phyloP scores from a whole-genome alignment of 2,113 vertebrate genomes.

The Stegastes partitus region DNA sequence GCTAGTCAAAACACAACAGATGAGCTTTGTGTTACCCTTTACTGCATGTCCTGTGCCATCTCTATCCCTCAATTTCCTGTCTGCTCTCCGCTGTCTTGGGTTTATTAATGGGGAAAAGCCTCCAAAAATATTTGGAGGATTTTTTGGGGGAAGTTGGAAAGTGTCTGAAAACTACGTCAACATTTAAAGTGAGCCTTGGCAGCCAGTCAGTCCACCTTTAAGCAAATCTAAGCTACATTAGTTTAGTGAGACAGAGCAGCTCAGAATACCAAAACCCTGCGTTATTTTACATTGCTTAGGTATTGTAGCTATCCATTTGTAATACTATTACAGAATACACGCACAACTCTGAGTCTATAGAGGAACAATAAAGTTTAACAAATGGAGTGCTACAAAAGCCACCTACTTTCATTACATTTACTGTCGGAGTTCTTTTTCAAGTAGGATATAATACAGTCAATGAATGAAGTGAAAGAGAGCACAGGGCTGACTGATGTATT shows the following conservation, averaged over 20 bases:
- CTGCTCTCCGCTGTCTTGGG: neutral
- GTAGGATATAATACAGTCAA: no score
- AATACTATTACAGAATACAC: neutral
- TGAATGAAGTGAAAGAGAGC: no score
- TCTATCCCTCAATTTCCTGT: conserved; percentile 32
- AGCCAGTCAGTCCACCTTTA: neutral
- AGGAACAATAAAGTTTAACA: neutral
- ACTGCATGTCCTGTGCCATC: neutral
- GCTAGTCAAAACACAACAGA: neutral
- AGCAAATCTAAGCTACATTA: neutral
- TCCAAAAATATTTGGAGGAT: neutral
- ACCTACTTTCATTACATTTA: neutral
- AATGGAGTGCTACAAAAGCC: neutral
- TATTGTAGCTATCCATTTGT: neutral
- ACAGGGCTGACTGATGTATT: no score
- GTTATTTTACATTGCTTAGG: neutral
- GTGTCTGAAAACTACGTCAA: conserved; percentile 1
- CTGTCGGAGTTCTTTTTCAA: neutral
- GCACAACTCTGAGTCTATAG: neutral
- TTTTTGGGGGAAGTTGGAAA: conserved; percentile 9
- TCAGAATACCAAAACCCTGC: neutral
- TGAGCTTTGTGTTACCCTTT: no score
- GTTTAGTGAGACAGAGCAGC: neutral
- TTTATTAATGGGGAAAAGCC: conserved; percentile 10
- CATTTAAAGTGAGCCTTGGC: conserved; percentile 19